Base-by-base conservation (phyloP, 2,113 vertebrate genomes). In the Phoxinus phoxinus region DNA sequence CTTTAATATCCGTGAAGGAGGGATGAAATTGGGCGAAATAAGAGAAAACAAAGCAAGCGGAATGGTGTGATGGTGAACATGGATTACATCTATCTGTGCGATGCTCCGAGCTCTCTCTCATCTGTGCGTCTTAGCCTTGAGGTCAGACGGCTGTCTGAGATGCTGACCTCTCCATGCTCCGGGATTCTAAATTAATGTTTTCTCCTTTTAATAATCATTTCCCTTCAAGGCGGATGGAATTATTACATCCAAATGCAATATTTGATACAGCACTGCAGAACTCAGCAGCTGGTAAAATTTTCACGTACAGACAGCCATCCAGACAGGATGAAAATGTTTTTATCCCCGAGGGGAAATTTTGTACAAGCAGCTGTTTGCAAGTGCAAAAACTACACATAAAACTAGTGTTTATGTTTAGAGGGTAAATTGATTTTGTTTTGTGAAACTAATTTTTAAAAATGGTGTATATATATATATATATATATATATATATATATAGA, bases 141-240 rank as follows among this genome's bases (percentile, higher is more conserved):
- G 79, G 41, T 81, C 58, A 80, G 56, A 46, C 15, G 13, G 21
- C 23, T 58, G 53, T 78, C 77, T 81, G 25, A 21, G 9, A 48
- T 5, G 9, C 41, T 81, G 80, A 82, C 80, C 80, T 53, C 44
- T 69, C 19, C 19, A 35, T 82, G 27, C 44, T 32, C 44, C 32
- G 61, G 61, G 61, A 82, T 82, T 82, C 46, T 53, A 27, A 46
- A 69, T 48, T 6, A 77, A 56, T 82, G 78, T 69, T 80, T 51
- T 81, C 19, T 82, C 27, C 27, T 69, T 82, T 82, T 46, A 67
- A 15, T 82, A 69, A 82, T 69, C 2, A 67, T 81, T 69, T 82
- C 25, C 61, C 61, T 82, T 25, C 58, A 46, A 69, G 80, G 44
- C 80, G 35, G 80, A 82, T 82, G 41, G 61, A 82, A 51, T 69